phyloP scores from a whole-genome alignment of 2,888 invertebrate species.

The Eueremaeus valkanovi region DNA sequence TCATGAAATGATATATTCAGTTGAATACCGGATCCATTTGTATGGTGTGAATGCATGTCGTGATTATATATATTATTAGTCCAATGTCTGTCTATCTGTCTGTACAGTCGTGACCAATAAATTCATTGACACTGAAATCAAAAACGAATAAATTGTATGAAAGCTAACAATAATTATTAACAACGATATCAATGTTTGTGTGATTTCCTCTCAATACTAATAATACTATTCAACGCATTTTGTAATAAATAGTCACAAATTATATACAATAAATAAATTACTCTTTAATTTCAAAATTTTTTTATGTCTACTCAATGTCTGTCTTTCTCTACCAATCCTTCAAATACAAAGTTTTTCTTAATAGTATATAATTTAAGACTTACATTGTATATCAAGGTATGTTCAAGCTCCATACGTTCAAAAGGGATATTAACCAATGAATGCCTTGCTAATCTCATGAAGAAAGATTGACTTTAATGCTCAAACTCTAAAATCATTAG shows the following conservation, averaged over 20 bases:
- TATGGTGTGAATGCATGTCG: slow-evolving; percentile 5
- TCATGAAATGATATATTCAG: no score
- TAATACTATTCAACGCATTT: neutral
- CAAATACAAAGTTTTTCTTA: neutral
- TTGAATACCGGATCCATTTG: neutral
- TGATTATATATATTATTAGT: neutral
- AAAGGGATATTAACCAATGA: no score
- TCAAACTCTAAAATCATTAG: no score
- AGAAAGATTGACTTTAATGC: no score
- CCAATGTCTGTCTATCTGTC: no score
- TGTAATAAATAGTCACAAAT: neutral
- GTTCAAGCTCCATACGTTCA: no score
- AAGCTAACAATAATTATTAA: neutral
- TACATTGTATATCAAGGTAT: neutral
- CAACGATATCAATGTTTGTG: neutral
- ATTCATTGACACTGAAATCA: slow-evolving; percentile 8
- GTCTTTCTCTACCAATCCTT: no score
- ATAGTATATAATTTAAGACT: neutral
- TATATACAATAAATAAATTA: neutral
- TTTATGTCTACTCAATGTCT: neutral
- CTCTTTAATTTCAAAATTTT: neutral
- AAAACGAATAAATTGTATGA: neutral
- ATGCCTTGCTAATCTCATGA: no score
- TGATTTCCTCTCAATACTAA: neutral
- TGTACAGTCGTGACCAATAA: neutral